phyloP scores from a whole-genome alignment of 1,140 invertebrate species.

The Archivesica marissinica region DNA sequence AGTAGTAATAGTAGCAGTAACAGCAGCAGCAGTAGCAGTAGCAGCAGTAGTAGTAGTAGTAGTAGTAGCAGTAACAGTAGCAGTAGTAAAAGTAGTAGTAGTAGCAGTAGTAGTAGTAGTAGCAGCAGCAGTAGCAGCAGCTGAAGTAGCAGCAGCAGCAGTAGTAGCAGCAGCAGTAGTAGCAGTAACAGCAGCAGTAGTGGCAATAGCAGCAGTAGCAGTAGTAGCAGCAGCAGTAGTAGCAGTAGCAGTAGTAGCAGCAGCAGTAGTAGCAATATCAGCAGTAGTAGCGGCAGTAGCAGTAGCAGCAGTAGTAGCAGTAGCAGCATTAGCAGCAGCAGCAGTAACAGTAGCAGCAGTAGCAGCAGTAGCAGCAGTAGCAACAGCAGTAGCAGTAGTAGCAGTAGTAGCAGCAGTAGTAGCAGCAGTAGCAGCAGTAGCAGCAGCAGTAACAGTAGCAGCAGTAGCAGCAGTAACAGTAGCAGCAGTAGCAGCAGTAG shows the following conservation, averaged over 20 bases:
- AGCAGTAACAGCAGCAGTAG: no score
- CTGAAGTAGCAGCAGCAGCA: no score
- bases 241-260: not conserved
- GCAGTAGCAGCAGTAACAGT: not conserved
- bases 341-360: no score
- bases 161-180: no score
- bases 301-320: slow-evolving; percentile 40
- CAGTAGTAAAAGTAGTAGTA: no score
- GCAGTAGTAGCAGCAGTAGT: slow-evolving; percentile 34
- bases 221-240: slow-evolving; percentile 7
- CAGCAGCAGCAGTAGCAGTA: slow-evolving; percentile 34
- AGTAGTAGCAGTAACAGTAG: no score
- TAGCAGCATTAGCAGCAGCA: no score
- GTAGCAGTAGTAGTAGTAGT: no score
- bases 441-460: slow-evolving; percentile 27
- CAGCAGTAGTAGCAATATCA: no score
- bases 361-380: slow-evolving; percentile 19
- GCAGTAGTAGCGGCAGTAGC: slow-evolving; percentile 3
- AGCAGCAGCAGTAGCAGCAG: no score
- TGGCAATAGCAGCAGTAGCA: slow-evolving; percentile 7
- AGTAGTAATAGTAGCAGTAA: slow-evolving; percentile 38
- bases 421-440: slow-evolving; percentile 40
- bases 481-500: slow-evolving; percentile 21
- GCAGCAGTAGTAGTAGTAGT: no score
- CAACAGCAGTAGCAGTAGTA: slow-evolving; percentile 24